These are phyloP conservation scores for Pseudococcus viburni DNA, from an alignment of 2,888 invertebrate genomes.

Conservation along the genomic window DNA sequence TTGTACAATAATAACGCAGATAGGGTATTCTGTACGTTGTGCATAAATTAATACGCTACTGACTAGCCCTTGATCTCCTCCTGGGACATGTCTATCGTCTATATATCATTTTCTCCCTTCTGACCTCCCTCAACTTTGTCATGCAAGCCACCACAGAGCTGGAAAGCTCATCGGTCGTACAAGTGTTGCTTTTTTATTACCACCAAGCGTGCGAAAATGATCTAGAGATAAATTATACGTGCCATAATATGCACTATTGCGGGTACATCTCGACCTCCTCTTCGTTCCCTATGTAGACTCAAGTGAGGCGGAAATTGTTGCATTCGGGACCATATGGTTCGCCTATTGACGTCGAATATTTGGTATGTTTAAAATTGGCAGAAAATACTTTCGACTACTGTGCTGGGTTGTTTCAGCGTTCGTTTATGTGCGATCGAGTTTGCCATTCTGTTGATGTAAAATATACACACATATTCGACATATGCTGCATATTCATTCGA, in stretches of 20 bases:
- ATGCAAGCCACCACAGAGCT: not conserved
- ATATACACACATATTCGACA: not conserved
- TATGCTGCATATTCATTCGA: not conserved
- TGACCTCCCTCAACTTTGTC: not conserved
- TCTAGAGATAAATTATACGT: not conserved
- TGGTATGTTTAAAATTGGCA: conserved; percentile 9
- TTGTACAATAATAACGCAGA: not conserved
- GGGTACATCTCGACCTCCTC: not conserved
- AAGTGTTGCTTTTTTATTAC: conserved; percentile 11
- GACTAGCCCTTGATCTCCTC: no score
- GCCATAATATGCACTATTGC: not conserved
- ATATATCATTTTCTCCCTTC: not conserved
- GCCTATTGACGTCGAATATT: conserved; percentile 5
- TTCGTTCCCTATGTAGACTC: not conserved
- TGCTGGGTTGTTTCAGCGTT: not conserved
- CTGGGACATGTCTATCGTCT: no score
- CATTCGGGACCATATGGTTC: not conserved
- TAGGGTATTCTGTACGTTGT: no score
- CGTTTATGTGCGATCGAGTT: not conserved
- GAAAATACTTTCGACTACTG: not conserved
- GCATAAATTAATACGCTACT: no score
- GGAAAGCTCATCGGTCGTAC: not conserved
- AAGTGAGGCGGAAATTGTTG: not conserved
- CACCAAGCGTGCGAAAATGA: conserved; percentile 25
- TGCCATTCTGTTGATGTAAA: not conserved